Conservation (phyloP, 2,113 vertebrate species). For the Gymnarchus niloticus region DNA sequence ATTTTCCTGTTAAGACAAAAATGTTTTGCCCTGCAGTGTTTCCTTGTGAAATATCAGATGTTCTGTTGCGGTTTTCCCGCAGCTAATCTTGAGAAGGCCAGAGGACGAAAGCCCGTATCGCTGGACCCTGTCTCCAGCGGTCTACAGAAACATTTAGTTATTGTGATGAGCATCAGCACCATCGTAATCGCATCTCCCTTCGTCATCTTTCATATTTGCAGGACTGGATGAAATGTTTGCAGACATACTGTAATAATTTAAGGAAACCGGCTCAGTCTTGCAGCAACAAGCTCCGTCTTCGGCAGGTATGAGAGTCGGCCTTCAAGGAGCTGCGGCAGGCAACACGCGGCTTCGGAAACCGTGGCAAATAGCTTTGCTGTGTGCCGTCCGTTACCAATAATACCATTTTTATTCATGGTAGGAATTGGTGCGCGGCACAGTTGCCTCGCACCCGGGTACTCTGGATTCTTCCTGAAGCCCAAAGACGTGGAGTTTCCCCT, state of each 20-base stretch:
- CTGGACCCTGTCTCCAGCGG: not conserved
- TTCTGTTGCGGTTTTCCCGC: no score
- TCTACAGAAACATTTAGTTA: not conserved
- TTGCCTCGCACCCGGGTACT: no score
- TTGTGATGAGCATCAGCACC: not conserved
- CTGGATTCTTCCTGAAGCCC: no score
- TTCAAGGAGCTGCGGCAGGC: not conserved
- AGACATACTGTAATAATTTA: slow-evolving; percentile 88
- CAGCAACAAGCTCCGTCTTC: slow-evolving; percentile 82
- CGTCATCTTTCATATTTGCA: slow-evolving; percentile 39
- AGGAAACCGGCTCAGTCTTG: slow-evolving; percentile 83
- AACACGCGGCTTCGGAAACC: no score
- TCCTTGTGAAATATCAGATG: not conserved
- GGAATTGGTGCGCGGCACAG: no score
- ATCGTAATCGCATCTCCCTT: not conserved
- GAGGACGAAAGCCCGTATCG: not conserved
- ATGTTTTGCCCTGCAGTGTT: not conserved
- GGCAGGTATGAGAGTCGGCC: slow-evolving; percentile 72
- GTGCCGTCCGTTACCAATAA: no score
- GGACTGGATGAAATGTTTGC: slow-evolving; percentile 99
- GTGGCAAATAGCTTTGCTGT: no score
- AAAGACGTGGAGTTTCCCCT: no score
- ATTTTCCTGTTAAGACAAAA: not conserved
- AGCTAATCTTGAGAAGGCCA: not conserved
- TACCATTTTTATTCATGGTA: no score